phyloP scores from a whole-genome alignment of 2,888 invertebrate species.

The Macropis europaea region DNA sequence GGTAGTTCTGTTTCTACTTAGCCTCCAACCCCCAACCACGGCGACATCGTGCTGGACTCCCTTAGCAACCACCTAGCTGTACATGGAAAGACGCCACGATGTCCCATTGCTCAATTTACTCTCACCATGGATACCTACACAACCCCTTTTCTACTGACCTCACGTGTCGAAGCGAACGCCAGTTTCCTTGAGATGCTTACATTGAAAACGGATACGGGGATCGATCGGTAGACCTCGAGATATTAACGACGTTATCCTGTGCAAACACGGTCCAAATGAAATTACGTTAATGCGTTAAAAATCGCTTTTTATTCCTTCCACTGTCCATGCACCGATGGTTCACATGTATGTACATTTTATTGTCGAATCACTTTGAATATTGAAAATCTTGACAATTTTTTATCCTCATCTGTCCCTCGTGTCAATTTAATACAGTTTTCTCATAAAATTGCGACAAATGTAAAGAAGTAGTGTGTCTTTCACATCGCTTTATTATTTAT shows the following conservation, averaged over 20 bases:
- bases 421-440: too few relatives aligned
- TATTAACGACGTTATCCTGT: background rate
- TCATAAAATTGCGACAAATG: too few relatives aligned
- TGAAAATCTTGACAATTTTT: too few relatives aligned
- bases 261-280: too few relatives aligned
- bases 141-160: constrained; percentile 1
- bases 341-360: too few relatives aligned
- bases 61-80: constrained; percentile 64
- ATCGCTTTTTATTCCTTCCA: too few relatives aligned
- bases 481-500: too few relatives aligned
- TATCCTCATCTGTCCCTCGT: too few relatives aligned
- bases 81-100: constrained; percentile 64
- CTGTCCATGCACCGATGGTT: too few relatives aligned
- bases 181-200: background rate
- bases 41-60: constrained; percentile 31
- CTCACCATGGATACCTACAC: constrained; percentile 20
- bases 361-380: too few relatives aligned
- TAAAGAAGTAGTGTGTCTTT: too few relatives aligned
- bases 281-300: too few relatives aligned
- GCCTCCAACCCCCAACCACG: constrained; percentile 36
- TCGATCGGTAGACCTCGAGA: background rate
- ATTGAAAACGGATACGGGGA: background rate
- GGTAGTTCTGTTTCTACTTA: constrained; percentile 42
- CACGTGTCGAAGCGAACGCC: background rate
- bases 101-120: constrained; percentile 58